Evolutionary conservation across 2,888 invertebrate species (phyloP).

Genomic region (Temnothorax ravouxi): DNA sequence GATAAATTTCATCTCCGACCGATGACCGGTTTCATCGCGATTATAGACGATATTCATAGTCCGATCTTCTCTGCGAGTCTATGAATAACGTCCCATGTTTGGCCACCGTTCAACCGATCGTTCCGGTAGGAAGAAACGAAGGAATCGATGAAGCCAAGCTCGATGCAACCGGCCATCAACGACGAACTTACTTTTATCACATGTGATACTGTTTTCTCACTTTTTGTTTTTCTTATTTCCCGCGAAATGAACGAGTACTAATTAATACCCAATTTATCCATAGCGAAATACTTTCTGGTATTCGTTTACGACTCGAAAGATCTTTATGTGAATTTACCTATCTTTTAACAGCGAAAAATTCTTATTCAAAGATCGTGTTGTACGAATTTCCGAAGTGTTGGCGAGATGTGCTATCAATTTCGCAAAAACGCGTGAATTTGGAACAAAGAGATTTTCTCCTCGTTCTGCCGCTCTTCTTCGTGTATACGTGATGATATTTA

Average conservation of each 20-base stretch:
- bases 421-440: neutral
- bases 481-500: slow-evolving; percentile 61
- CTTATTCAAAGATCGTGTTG: neutral
- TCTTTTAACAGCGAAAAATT: neutral
- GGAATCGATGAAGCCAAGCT: neutral
- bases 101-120: neutral
- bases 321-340: neutral
- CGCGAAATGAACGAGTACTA: neutral
- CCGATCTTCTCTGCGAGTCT: neutral
- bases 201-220: slow-evolving; percentile 24
- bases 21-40: slow-evolving; percentile 2
- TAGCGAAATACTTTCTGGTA: neutral
- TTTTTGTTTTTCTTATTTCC: neutral
- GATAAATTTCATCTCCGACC: neutral
- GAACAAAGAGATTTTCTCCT: slow-evolving; percentile 40
- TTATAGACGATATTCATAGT: neutral
- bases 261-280: slow-evolving; percentile 12
- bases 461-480: slow-evolving; percentile 32
- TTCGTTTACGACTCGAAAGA: neutral
- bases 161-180: neutral
- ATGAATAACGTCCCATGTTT: neutral
- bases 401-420: neutral
- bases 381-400: neutral
- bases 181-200: slow-evolving; percentile 22
- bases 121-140: neutral